Percentiles rank a stretch among this genome's conserved stretches.
phyloP scores from a whole-genome alignment of 2,797 vertebrate genomes.

The Babyrousa celebensis region DNA sequence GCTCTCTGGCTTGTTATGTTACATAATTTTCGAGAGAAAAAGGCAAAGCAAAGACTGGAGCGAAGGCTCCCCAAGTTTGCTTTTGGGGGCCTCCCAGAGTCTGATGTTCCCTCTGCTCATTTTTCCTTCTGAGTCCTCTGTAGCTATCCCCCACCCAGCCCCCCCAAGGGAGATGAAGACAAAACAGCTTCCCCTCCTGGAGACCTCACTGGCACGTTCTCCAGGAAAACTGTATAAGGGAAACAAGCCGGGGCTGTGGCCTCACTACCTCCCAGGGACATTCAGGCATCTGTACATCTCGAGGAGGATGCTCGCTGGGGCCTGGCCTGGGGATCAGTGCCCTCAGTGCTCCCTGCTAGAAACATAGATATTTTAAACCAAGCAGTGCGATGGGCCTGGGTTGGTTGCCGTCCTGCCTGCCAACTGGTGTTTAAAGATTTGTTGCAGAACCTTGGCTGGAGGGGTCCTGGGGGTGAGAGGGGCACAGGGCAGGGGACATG shows the following conservation, averaged over 20 bases:
- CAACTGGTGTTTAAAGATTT: neutral
- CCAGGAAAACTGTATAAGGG: neutral
- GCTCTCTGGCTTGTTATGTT: constrained; percentile 75
- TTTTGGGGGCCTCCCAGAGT: neutral
- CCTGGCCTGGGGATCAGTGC: neutral
- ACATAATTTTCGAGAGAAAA: constrained; percentile 65
- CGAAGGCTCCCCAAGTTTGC: neutral
- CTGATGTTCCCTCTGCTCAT: neutral
- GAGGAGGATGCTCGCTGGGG: neutral
- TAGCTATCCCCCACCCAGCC: neutral
- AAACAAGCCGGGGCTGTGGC: neutral
- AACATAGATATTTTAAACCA: neutral
- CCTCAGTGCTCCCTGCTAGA: neutral
- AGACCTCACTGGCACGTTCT: neutral
- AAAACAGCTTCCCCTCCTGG: neutral
- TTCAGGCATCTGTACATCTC: neutral
- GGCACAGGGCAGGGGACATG: neutral
- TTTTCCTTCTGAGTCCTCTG: neutral
- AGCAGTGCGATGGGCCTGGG: neutral
- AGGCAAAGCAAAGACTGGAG: constrained; percentile 17
- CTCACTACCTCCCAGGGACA: neutral
- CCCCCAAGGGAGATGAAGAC: neutral
- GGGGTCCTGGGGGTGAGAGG: neutral
- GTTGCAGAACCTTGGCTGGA: neutral
- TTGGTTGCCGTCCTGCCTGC: neutral